Evolutionary conservation across 1,140 invertebrate species (phyloP).

Genomic region (Lepidurus couesii): DNA sequence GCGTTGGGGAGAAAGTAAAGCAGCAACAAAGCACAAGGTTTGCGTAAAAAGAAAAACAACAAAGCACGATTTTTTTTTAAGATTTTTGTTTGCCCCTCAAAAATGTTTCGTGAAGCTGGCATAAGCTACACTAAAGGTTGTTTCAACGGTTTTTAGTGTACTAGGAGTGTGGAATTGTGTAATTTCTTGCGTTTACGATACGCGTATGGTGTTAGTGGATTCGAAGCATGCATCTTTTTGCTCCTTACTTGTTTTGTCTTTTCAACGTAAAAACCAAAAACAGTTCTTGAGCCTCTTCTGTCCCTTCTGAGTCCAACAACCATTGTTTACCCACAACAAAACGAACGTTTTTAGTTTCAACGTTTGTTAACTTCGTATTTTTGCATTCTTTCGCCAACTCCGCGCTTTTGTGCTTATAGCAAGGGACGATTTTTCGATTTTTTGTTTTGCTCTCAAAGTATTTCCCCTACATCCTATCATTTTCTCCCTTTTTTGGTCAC

Average conservation of each 20-base stretch:
- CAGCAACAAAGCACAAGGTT: not conserved
- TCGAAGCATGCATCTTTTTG: conserved; percentile 14
- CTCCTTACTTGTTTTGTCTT: not conserved
- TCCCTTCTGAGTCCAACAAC: not conserved
- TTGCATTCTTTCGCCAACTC: too few species aligned
- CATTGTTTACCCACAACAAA: not conserved
- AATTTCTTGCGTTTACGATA: not conserved
- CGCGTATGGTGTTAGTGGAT: conserved; percentile 15
- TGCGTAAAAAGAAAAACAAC: not conserved
- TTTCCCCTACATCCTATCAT: not conserved
- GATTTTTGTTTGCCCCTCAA: not conserved
- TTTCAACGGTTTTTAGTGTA: conserved; percentile 1
- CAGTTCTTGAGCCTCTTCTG: not conserved
- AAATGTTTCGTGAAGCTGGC: not conserved
- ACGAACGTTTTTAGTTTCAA: too few species aligned
- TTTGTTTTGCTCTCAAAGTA: too few species aligned
- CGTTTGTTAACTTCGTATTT: too few species aligned
- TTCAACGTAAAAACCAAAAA: not conserved
- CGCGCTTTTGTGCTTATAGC: too few species aligned
- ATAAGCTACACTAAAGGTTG: conserved; percentile 3
- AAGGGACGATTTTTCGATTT: too few species aligned
- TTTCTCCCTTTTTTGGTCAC: not conserved
- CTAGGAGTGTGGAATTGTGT: conserved; percentile 12
- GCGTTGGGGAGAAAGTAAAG: not conserved
- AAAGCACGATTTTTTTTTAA: not conserved